Conservation (phyloP, 92 coral and sea anemone genomes). For the Palythoa grandiflora region DNA sequence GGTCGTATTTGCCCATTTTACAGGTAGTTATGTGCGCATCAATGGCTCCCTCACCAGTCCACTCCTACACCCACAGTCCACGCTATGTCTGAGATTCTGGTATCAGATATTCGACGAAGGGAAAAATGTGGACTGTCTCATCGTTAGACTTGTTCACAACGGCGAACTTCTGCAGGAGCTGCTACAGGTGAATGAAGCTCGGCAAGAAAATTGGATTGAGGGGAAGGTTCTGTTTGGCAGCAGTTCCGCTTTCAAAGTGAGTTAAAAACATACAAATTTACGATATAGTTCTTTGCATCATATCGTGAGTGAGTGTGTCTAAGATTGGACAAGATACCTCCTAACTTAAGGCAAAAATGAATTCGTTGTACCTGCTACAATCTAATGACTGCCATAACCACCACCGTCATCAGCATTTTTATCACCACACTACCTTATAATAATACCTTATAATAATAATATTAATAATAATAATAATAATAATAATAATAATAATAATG, state of each 20-base stretch:
- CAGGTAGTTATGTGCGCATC: background rate
- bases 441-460: no score
- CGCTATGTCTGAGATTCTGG: constrained; percentile 19
- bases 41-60: constrained; percentile 11
- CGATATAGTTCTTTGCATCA: background rate
- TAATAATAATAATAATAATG: no score
- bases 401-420: no score
- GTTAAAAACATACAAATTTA: background rate
- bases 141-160: background rate
- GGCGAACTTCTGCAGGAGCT: constrained; percentile 18
- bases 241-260: constrained; percentile 21
- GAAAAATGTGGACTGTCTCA: constrained; percentile 17
- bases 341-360: no score
- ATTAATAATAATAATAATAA: no score
- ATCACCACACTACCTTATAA: no score
- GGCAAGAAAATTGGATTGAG: background rate
- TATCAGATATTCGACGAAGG: constrained; percentile 4
- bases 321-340: background rate
- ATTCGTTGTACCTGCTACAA: no score
- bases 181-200: constrained; percentile 3
- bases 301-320: background rate
- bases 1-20: no score
- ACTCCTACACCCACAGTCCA: constrained; percentile 2
- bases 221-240: constrained; percentile 29
- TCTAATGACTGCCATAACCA: no score